phyloP scores from a whole-genome alignment of 2,888 invertebrate species.

The Kryphioiulus occultus region DNA sequence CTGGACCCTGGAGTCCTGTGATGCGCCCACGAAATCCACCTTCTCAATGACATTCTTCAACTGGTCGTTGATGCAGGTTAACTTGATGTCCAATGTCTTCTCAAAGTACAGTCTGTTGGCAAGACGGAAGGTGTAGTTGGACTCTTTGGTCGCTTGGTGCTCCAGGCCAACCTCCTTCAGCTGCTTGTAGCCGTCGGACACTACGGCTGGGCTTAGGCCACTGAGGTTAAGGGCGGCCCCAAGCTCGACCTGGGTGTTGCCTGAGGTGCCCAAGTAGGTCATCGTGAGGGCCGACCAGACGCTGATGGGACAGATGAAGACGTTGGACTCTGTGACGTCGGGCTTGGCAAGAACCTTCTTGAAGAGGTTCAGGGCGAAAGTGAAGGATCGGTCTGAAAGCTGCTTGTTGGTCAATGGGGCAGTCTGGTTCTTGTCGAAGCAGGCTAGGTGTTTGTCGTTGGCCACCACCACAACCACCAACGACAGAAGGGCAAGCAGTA shows the following conservation, averaged over 20 bases:
- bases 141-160: background rate
- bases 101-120: conserved; percentile 76
- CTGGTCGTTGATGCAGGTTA: conserved; percentile 68
- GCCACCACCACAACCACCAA: background rate
- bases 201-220: background rate
- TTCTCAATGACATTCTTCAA: conserved; percentile 66
- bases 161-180: background rate
- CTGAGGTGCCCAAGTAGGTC: conserved; percentile 62
- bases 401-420: background rate
- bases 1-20: conserved; percentile 28
- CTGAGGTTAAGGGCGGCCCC: conserved; percentile 6
- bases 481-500: background rate
- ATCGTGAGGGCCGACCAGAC: conserved; percentile 62
- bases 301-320: conserved; percentile 63
- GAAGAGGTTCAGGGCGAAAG: conserved; percentile 42
- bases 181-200: background rate
- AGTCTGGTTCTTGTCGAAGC: background rate
- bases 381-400: background rate
- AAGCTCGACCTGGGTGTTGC: conserved; percentile 58
- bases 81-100: background rate
- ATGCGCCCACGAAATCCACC: conserved; percentile 43
- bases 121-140: conserved; percentile 68
- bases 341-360: background rate
- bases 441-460: background rate
- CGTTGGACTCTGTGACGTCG: conserved; percentile 51